Evolutionary conservation across 1,140 invertebrate genomes (phyloP).

Genomic region (Cydia amplana): DNA sequence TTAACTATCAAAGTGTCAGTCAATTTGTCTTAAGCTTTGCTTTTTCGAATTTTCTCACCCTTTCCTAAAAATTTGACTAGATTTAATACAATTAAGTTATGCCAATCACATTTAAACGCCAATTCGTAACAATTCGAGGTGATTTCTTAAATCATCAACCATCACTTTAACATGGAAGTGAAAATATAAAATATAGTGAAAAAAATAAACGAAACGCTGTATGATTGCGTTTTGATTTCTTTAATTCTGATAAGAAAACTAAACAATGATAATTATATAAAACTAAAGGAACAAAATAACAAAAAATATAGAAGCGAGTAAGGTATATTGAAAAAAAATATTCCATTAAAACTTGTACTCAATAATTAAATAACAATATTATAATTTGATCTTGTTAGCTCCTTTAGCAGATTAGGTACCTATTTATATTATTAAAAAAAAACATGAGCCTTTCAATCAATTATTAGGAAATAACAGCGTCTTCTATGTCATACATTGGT

Average conservation of each 20-base stretch:
- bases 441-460: slow-evolving; percentile 57
- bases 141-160: slow-evolving; percentile 50
- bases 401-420: slow-evolving; percentile 54
- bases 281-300: slow-evolving; percentile 78
- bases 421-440: slow-evolving; percentile 62
- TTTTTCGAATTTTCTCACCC: slow-evolving; percentile 52
- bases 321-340: slow-evolving; percentile 76
- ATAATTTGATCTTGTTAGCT: slow-evolving; percentile 77
- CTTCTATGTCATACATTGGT: slow-evolving; percentile 62
- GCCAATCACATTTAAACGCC: slow-evolving; percentile 64
- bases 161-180: slow-evolving; percentile 72
- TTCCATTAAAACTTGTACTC: slow-evolving; percentile 78
- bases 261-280: slow-evolving; percentile 72
- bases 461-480: slow-evolving; percentile 55
- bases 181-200: slow-evolving; percentile 64
- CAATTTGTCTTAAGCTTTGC: slow-evolving; percentile 66
- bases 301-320: slow-evolving; percentile 73
- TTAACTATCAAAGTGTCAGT: slow-evolving; percentile 71
- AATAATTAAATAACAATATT: slow-evolving; percentile 79
- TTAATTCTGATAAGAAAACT: slow-evolving; percentile 63
- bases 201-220: slow-evolving; percentile 56
- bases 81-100: slow-evolving; percentile 68
- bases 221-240: slow-evolving; percentile 52
- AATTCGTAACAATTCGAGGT: slow-evolving; percentile 51
- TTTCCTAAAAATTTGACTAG: slow-evolving; percentile 76